Percentiles rank a stretch among this genome's conserved stretches.
These are phyloP conservation scores for Apodemia duryi DNA, from an alignment of 2,888 invertebrate genomes.

Conservation along the genomic window DNA sequence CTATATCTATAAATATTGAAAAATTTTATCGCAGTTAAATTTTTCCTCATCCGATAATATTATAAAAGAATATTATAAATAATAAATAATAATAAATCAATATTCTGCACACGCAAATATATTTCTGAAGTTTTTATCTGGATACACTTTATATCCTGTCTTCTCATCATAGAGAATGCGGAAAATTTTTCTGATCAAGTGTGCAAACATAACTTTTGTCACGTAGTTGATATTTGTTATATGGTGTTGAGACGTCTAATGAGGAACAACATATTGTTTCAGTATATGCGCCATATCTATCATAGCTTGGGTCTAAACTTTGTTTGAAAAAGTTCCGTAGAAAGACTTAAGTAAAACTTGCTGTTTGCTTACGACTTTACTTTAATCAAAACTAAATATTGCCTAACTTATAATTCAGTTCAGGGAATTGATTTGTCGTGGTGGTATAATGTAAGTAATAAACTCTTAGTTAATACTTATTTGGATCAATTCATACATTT, in stretches of 20 bases:
- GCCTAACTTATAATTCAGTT: no score
- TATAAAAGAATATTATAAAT: not conserved
- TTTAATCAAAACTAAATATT: no score
- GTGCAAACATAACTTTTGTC: slow-evolving; percentile 3
- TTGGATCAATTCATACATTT: no score
- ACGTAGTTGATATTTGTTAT: slow-evolving; percentile 9
- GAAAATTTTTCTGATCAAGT: slow-evolving; percentile 4
- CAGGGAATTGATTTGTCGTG: no score
- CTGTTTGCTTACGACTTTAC: no score
- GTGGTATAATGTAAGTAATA: no score
- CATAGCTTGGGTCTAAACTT: not conserved
- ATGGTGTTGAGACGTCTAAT: not conserved
- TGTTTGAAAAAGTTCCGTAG: not conserved
- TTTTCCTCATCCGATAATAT: not conserved
- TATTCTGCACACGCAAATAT: slow-evolving; percentile 1
- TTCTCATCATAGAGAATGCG: not conserved
- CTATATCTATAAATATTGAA: not conserved
- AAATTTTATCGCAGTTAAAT: not conserved
- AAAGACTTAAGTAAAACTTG: no score
- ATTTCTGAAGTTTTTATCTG: slow-evolving; percentile 8
- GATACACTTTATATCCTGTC: not conserved
- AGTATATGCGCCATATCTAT: not conserved
- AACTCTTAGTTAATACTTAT: no score
- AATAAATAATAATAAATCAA: no score
- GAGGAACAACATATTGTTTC: slow-evolving; percentile 1